Evolutionary conservation across 2,888 invertebrate genomes (phyloP).

Genomic region (Neelides folsomi): DNA sequence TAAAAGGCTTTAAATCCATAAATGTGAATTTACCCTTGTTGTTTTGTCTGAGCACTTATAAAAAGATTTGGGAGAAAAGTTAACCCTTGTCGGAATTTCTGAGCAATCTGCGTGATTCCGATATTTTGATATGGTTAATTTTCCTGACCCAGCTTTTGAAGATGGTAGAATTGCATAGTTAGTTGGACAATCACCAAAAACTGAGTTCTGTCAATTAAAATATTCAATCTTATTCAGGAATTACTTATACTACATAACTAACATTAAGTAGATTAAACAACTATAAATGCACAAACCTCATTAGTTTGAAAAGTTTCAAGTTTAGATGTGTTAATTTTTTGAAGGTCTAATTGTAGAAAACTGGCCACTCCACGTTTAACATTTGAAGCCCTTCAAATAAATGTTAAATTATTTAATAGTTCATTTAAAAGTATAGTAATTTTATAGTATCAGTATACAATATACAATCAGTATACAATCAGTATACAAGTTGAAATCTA

Average conservation of each 20-base stretch:
- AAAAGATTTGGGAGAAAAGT: conserved; percentile 19
- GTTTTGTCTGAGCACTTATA: conserved; percentile 22
- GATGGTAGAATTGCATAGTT: conserved; percentile 25
- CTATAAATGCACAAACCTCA: no score
- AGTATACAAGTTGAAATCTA: no score
- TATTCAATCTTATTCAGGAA: neutral
- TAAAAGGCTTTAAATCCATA: no score
- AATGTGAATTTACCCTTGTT: conserved; percentile 15
- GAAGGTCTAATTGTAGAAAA: conserved; percentile 27
- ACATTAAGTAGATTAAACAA: no score
- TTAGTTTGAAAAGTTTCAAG: no score
- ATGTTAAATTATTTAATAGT: no score
- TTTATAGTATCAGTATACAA: no score
- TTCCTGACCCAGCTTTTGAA: conserved; percentile 15
- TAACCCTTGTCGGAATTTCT: conserved; percentile 22
- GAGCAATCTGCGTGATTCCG: conserved; percentile 32
- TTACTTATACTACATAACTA: neutral
- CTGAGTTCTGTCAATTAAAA: conserved; percentile 17
- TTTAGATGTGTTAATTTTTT: neutral
- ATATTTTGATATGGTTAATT: conserved; percentile 23
- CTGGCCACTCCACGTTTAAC: conserved; percentile 30
- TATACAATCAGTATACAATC: no score
- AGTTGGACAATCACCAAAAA: conserved; percentile 31
- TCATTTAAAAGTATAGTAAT: no score
- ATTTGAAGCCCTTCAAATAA: conserved; percentile 20